Conservation (phyloP, 92 coral and sea anemone genomes). For the Umimayanthus kanabou region DNA sequence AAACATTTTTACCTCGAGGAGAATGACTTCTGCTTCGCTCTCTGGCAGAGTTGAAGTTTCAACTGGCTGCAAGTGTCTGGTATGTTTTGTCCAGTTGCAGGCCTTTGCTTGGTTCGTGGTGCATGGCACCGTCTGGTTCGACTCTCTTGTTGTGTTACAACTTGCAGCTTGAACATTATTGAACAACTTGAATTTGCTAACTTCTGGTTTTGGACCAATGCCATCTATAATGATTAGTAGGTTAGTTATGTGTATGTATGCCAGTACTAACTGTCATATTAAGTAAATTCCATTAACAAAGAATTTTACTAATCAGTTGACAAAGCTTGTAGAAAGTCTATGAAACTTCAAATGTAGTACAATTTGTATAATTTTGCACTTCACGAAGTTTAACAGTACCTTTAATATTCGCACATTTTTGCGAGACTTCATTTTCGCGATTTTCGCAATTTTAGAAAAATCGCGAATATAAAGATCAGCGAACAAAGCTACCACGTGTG, state of each 20-base stretch:
- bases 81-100: neutral
- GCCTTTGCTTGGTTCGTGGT: neutral
- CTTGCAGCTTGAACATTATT: neutral
- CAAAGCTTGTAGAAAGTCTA: neutral
- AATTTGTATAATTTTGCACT: neutral
- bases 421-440: too few species aligned
- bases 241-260: neutral
- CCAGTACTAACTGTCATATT: too few species aligned
- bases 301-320: neutral
- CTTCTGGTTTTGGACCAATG: neutral
- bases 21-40: neutral
- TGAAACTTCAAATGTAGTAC: neutral
- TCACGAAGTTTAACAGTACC: too few species aligned
- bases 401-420: too few species aligned
- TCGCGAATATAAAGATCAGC: too few species aligned
- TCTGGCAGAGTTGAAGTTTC: neutral
- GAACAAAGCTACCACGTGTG: too few species aligned
- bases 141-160: neutral
- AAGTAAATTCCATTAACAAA: too few species aligned
- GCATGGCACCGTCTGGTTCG: neutral
- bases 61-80: neutral
- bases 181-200: neutral
- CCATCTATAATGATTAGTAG: neutral
- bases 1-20: neutral
- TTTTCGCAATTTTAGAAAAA: too few species aligned